A percentile compares a stretch with the other conserved stretches of the same genome.
phyloP scores from a whole-genome alignment of 1,140 invertebrate species.

The Calosoma granatense region DNA sequence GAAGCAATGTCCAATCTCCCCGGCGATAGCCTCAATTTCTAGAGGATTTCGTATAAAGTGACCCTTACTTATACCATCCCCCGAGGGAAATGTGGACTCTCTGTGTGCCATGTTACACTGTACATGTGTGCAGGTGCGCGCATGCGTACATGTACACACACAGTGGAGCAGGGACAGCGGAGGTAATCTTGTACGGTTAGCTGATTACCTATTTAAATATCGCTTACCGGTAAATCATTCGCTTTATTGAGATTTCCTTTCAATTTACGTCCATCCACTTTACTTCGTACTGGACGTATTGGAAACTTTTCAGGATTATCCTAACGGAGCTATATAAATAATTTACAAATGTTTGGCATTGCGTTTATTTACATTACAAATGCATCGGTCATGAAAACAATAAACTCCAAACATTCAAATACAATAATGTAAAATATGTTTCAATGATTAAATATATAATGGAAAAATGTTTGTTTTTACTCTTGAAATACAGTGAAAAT shows the following conservation, averaged over 20 bases:
- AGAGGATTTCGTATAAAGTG: constrained; percentile 6
- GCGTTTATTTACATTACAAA: too few species aligned
- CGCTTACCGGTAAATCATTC: constrained; percentile 6
- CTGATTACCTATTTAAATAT: constrained; percentile 9
- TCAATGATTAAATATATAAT: too few species aligned
- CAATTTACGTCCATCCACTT: not conserved
- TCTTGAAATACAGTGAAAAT: too few species aligned
- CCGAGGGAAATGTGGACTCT: not conserved
- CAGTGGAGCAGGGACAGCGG: too few species aligned
- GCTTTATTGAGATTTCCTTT: constrained; percentile 7
- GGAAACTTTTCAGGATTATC: too few species aligned
- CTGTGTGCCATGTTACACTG: not conserved
- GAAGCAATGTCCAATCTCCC: not conserved
- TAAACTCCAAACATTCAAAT: too few species aligned
- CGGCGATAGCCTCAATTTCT: constrained; percentile 7
- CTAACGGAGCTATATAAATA: too few species aligned
- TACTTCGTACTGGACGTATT: too few species aligned
- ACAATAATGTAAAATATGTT: too few species aligned
- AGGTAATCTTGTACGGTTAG: constrained; percentile 7
- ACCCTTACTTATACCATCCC: not conserved
- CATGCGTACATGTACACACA: not conserved
- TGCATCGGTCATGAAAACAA: too few species aligned
- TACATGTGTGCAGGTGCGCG: not conserved
- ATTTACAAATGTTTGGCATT: too few species aligned
- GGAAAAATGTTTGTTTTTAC: too few species aligned